Conservation (phyloP, 1,140 invertebrate species). For the Phymastichus coffea region DNA sequence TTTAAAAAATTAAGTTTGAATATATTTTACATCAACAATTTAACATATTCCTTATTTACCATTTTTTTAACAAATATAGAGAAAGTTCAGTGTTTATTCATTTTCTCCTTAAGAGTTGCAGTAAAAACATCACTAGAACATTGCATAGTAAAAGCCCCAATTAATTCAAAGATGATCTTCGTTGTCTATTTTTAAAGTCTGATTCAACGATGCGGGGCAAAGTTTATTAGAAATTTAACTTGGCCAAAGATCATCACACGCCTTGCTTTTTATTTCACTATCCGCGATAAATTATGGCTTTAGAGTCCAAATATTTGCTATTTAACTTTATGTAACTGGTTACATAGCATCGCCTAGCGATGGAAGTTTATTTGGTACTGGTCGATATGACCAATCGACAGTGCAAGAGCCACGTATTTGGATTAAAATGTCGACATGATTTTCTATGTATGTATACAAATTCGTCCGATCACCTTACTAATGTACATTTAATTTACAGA, state of each 20-base stretch:
- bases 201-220: background rate
- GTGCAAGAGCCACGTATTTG: conserved; percentile 19
- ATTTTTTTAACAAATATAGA: conserved; percentile 33
- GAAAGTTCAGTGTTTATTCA: conserved; percentile 24
- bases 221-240: conserved; percentile 14
- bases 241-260: background rate
- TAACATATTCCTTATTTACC: conserved; percentile 31
- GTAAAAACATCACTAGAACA: conserved; percentile 15
- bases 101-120: conserved; percentile 5
- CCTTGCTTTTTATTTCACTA: conserved; percentile 2
- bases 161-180: conserved; percentile 12
- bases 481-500: conserved; percentile 50
- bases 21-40: conserved; percentile 46
- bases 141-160: background rate
- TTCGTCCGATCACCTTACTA: conserved; percentile 30
- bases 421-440: conserved; percentile 15
- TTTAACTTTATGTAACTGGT: conserved; percentile 19
- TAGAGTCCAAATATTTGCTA: conserved; percentile 15
- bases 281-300: conserved; percentile 10
- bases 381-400: conserved; percentile 18
- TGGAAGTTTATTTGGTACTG: conserved; percentile 22
- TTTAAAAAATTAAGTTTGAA: conserved; percentile 39
- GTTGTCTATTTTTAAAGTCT: conserved; percentile 10
- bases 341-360: conserved; percentile 15
- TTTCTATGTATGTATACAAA: conserved; percentile 24